Evolutionary conservation across 2,797 vertebrate species (phyloP).

Genomic region (Sebastolobus alascanus): DNA sequence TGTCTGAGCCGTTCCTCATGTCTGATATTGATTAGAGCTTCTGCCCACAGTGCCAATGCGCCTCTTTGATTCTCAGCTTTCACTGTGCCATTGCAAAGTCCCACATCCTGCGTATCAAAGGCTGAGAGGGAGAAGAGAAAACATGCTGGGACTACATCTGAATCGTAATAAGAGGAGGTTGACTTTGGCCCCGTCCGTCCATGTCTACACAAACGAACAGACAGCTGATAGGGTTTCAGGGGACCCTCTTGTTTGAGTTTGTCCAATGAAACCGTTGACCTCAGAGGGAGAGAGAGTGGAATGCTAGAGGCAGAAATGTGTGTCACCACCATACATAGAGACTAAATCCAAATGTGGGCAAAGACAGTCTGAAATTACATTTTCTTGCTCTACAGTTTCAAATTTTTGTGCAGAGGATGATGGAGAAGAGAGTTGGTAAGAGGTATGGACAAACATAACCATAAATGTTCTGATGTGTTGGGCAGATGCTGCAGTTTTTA

Average conservation of each 20-base stretch:
- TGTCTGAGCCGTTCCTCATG: constrained; percentile 26
- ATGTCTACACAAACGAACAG: constrained; percentile 60
- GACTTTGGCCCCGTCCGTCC: constrained; percentile 55
- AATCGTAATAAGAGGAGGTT: constrained; percentile 65
- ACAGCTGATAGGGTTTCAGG: constrained; percentile 52
- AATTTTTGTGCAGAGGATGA: constrained; percentile 1
- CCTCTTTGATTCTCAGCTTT: constrained; percentile 58
- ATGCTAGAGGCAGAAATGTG: constrained; percentile 20
- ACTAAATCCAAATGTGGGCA: not conserved
- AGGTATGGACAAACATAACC: constrained; percentile 40
- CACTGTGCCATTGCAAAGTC: constrained; percentile 48
- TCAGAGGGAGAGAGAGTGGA: constrained; percentile 43
- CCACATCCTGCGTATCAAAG: constrained; percentile 56
- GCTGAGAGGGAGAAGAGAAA: constrained; percentile 39
- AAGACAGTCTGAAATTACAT: not conserved
- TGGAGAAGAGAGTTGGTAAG: constrained; percentile 31
- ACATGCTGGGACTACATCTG: constrained; percentile 53
- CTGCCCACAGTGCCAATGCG: constrained; percentile 26
- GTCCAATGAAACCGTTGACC: constrained; percentile 70
- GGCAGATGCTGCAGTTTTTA: constrained; percentile 66
- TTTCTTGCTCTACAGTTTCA: not conserved
- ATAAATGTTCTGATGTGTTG: constrained; percentile 70
- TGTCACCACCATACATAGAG: constrained; percentile 21
- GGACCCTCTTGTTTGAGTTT: constrained; percentile 47
- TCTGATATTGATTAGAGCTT: constrained; percentile 58